Conservation (phyloP, 2,113 vertebrate genomes). For the Cichladusa arquata region DNA sequence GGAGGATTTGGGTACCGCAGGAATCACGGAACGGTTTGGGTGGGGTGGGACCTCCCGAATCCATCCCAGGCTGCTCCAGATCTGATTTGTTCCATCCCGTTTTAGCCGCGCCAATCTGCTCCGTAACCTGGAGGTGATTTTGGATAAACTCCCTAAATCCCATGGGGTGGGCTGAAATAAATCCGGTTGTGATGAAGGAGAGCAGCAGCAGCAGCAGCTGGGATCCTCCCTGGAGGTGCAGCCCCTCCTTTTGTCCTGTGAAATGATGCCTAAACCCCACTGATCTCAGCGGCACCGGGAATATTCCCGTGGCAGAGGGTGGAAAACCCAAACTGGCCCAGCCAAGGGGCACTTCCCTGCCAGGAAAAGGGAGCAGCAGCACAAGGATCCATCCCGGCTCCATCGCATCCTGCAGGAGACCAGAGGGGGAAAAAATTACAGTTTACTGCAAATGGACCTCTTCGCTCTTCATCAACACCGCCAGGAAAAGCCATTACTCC, state of each 20-base stretch:
- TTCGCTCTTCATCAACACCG: slow-evolving; percentile 69
- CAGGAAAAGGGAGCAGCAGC: background rate
- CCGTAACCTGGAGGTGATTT: background rate
- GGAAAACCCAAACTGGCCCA: background rate
- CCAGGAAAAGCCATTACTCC: slow-evolving; percentile 56
- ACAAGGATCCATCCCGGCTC: background rate
- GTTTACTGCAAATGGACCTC: slow-evolving; percentile 65
- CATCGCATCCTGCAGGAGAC: background rate
- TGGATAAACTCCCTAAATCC: background rate
- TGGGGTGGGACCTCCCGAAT: background rate
- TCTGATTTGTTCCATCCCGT: background rate
- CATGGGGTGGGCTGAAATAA: too few relatives aligned
- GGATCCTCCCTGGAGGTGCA: too few relatives aligned
- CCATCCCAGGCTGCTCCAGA: background rate
- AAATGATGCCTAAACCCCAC: too few relatives aligned
- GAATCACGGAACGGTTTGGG: background rate
- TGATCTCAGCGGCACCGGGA: rapidly evolving
- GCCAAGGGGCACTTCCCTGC: background rate
- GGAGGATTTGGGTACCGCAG: background rate
- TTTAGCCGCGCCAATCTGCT: background rate
- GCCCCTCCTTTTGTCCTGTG: too few relatives aligned
- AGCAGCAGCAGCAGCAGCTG: background rate
- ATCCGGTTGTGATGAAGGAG: background rate
- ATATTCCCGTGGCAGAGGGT: too few relatives aligned
- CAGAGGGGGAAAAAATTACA: background rate